Evolutionary conservation across 2,797 vertebrate genomes (phyloP), one percentile per base, ranked within the genome.

Genomic region (Malacoctenus gilli): DNA sequence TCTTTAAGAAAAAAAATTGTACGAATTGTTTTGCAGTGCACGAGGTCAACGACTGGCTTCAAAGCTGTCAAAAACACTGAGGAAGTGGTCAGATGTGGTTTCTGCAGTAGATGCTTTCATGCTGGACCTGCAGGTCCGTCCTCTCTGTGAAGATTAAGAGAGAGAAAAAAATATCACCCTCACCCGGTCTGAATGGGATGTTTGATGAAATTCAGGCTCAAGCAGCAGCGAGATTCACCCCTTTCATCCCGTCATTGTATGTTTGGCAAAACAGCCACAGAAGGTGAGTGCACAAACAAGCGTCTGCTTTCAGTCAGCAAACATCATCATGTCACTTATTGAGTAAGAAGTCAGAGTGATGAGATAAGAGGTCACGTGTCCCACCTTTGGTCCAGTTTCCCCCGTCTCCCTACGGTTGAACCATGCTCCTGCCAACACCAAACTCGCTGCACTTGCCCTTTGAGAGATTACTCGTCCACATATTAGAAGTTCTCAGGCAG

Each of bases 351-450:
- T 65, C 58, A 66, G 72, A 72, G 53, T 72, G 53, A 66, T 23
- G 46, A 39, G 73, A 75, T 79, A 77, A 73, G 42, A 66, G 69
- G 58, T 75, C 60, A 62, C 48, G 63, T 52, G 41, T 41, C 13
- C 9, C 36, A 85, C 75, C 77, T 87, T 77, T 86, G 47, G 20
- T 72, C 81, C 44, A 75, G 46, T 77, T 80, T 68, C 41, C 6
- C n/a, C 30, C 38, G 4, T 46, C 31, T 41, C 20, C 13, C 20
- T 55, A 22, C 18, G n/a, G 36, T 21, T 39, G 8, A 59, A 51
- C 34, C 36, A 40, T 28, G 36, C 46, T 18, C 50, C 10, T 6
- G 9, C 5, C 61, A 20, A 30, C 58, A 38, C 54, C 31, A 57
- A 35, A 21, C n/a, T 37, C 36, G n/a, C 16, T 55, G 56, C 39